Base-by-base conservation (phyloP, 2,113 vertebrate species). In the Gorilla gorilla region DNA sequence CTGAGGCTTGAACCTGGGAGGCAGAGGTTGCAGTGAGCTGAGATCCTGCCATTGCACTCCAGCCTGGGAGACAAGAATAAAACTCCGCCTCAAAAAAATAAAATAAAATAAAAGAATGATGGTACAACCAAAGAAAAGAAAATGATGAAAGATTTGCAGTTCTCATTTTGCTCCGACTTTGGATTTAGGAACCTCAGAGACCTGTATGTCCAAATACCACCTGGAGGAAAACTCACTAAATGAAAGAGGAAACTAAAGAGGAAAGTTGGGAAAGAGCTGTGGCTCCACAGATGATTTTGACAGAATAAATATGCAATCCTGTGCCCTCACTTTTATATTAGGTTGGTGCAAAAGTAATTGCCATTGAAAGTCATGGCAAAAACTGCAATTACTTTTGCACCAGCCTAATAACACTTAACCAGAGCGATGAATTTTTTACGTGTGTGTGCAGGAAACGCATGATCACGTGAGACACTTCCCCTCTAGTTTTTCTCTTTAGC, bases 91-190 rank as follows among this genome's bases (percentile, higher is more conserved):
- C 27, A 32, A 64, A 32, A 64, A 64, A 61, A 13, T 30, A 30
- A 64, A 13, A 30, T 6, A 30, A 61, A 30, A 27, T 6, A 64
- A 64, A 64, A 64, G 5, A 64, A 14, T 64, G 55, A 75, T 50
- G 3, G 8, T 20, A 68, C 55, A 80, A 81, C 35, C 30, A 68
- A 82, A 70, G 17, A 45, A 43, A 61, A 52, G 43, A 84, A 59
- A 92, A 79, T 35, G 84, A 75, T 23, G 40, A 89, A 82, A 85
- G 18, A 5, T 30, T 80, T 81, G 5, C 70, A 50, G 30, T 90
- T 94, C 30, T 94, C 17, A 61, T 72, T 59, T 72, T 81, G n/a
- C 64, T 90, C 18, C 81, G 64, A 92, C 27, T 96, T 86, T 38
- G 4, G 13, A 32, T 85, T 89, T 22, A 89, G 72, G 38, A 89